Percentiles rank a stretch among this genome's conserved stretches.
Evolutionary conservation across 92 coral and sea anemone species (phyloP).

Genomic region (Bergia sp.): DNA sequence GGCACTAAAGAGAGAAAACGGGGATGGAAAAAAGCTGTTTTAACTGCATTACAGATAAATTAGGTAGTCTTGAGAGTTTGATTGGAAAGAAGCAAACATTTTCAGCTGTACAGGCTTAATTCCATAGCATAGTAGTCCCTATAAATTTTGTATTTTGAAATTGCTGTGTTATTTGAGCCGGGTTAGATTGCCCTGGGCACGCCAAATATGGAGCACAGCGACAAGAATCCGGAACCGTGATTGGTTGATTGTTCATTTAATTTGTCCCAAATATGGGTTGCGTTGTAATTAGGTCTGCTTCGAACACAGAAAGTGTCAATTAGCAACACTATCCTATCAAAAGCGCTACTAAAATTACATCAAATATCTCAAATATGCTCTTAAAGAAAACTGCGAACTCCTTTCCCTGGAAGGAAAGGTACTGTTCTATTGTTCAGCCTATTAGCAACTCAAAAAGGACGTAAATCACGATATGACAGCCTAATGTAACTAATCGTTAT

Average conservation of each 20-base stretch:
- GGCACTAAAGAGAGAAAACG: conserved; percentile 11
- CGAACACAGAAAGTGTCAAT: conserved; percentile 42
- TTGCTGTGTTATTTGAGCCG: conserved; percentile 31
- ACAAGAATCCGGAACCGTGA: background rate
- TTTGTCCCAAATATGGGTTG: conserved; percentile 36
- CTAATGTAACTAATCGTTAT: background rate
- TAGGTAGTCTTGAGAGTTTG: conserved; percentile 12
- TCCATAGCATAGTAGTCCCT: conserved; percentile 33
- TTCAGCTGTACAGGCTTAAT: conserved; percentile 34
- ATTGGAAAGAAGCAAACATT: conserved; percentile 10
- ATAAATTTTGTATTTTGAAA: conserved; percentile 29
- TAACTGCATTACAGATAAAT: conserved; percentile 25
- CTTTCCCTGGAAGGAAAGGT: conserved; percentile 7
- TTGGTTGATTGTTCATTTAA: conserved; percentile 38
- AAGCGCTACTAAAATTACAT: conserved; percentile 24
- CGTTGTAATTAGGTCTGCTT: conserved; percentile 25
- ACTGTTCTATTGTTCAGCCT: background rate
- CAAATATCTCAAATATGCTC: conserved; percentile 33
- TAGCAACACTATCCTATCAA: conserved; percentile 36
- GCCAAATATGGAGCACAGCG: conserved; percentile 38
- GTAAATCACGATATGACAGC: background rate
- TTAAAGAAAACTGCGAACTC: conserved; percentile 7
- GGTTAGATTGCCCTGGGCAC: conserved; percentile 42
- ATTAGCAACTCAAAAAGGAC: conserved; percentile 11
- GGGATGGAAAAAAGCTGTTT: conserved; percentile 1